These are phyloP conservation scores for Allobates femoralis DNA, from an alignment of 2,797 vertebrate genomes.

Conservation along the genomic window DNA sequence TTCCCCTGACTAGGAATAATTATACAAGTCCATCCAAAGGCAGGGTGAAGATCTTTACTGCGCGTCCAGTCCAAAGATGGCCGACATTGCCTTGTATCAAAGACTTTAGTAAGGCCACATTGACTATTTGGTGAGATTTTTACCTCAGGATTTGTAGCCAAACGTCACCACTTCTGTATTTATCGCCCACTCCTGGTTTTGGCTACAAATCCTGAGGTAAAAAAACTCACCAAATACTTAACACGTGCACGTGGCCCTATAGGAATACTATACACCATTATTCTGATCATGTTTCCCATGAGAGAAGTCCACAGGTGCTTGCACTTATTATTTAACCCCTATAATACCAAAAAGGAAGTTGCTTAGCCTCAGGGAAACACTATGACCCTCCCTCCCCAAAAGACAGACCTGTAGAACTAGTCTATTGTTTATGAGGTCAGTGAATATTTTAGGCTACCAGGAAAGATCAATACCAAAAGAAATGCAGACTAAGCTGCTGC, in stretches of 20 bases:
- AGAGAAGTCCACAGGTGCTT: background rate
- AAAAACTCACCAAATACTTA: too few species aligned
- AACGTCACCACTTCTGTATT: too few species aligned
- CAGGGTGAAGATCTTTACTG: background rate
- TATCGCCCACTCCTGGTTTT: too few species aligned
- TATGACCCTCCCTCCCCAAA: background rate
- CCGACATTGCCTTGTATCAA: background rate
- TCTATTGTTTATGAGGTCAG: background rate
- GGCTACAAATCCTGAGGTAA: too few species aligned
- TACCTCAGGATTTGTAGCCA: too few species aligned
- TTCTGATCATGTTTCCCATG: background rate
- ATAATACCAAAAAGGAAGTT: background rate
- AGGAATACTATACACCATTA: background rate
- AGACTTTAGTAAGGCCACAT: too few species aligned
- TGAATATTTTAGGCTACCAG: slow-evolving; percentile 10
- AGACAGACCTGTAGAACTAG: slow-evolving; percentile 11
- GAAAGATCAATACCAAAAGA: background rate
- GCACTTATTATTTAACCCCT: background rate
- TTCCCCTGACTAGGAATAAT: too few species aligned
- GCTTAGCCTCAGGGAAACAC: background rate
- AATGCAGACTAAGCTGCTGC: background rate
- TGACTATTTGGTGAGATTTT: too few species aligned
- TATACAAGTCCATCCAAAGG: background rate
- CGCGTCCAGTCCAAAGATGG: background rate
- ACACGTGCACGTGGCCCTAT: too few species aligned